phyloP scores from a whole-genome alignment of 2,888 invertebrate genomes.

The Zhuqinia jingwanae region DNA sequence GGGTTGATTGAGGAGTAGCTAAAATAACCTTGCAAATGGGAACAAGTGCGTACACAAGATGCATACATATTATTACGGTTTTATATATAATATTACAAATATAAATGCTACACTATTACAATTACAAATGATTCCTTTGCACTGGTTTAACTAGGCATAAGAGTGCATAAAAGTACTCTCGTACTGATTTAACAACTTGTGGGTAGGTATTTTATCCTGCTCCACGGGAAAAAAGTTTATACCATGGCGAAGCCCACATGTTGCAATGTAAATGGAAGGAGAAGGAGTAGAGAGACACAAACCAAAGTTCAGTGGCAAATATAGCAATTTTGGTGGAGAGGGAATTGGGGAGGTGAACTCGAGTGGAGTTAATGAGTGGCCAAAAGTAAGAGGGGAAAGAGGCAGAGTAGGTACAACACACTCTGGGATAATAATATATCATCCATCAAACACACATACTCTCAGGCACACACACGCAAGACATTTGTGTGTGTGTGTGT shows the following conservation, averaged over 20 bases:
- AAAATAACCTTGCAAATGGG: too few species aligned
- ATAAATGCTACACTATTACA: too few species aligned
- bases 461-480: neutral
- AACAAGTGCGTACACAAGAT: too few species aligned
- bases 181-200: too few species aligned
- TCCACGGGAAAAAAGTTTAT: neutral
- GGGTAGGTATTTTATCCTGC: too few species aligned
- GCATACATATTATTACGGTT: too few species aligned
- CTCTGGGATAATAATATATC: slow-evolving; percentile 11
- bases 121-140: too few species aligned
- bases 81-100: too few species aligned
- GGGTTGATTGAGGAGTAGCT: too few species aligned
- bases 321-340: slow-evolving; percentile 37
- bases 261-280: neutral
- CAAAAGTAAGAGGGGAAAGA: slow-evolving; percentile 26
- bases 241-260: too few species aligned
- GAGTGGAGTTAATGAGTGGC: slow-evolving; percentile 65
- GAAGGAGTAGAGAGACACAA: slow-evolving; percentile 18
- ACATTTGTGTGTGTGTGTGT: neutral
- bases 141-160: too few species aligned
- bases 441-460: neutral
- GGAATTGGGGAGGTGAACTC: slow-evolving; percentile 56
- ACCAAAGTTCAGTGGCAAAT: slow-evolving; percentile 55
- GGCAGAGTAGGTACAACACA: neutral
- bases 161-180: too few species aligned